Conservation (phyloP, 2,113 vertebrate species). For the Phalacrocorax pelagicus region DNA sequence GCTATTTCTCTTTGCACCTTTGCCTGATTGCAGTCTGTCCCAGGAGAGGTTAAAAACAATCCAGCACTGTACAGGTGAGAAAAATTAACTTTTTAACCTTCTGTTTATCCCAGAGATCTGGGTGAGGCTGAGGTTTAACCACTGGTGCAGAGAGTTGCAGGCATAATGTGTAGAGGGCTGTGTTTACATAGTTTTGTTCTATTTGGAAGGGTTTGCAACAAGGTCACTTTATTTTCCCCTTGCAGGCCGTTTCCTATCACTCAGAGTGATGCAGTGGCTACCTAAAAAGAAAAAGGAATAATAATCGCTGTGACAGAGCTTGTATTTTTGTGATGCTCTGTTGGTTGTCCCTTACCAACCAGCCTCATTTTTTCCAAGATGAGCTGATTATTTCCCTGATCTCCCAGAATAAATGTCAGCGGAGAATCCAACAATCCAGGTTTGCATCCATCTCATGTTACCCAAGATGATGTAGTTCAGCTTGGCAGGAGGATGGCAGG, state of each 20-base stretch:
- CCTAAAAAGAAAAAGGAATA: not conserved
- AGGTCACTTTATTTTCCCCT: not conserved
- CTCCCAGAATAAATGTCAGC: not conserved
- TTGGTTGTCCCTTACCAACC: not conserved
- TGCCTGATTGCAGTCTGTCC: not conserved
- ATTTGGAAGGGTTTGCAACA: not conserved
- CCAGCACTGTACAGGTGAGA: not conserved
- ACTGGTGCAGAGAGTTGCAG: not conserved
- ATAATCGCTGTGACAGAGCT: not conserved
- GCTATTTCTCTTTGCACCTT: not conserved
- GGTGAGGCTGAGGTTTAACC: not conserved
- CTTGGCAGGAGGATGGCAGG: not conserved
- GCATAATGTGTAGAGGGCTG: not conserved
- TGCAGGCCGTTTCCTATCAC: not conserved
- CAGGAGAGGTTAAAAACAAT: not conserved
- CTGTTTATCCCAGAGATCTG: not conserved
- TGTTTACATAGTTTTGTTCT: not conserved
- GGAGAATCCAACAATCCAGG: not conserved
- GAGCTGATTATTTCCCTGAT: not conserved
- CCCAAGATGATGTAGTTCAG: not conserved
- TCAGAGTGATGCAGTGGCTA: not conserved
- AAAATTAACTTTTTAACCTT: not conserved
- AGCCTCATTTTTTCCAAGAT: not conserved
- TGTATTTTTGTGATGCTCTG: not conserved
- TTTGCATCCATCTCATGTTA: not conserved